A percentile compares a stretch with the other conserved stretches of the same genome.
Evolutionary conservation across 2,888 invertebrate genomes (phyloP).

Genomic region (Melieria omissa): DNA sequence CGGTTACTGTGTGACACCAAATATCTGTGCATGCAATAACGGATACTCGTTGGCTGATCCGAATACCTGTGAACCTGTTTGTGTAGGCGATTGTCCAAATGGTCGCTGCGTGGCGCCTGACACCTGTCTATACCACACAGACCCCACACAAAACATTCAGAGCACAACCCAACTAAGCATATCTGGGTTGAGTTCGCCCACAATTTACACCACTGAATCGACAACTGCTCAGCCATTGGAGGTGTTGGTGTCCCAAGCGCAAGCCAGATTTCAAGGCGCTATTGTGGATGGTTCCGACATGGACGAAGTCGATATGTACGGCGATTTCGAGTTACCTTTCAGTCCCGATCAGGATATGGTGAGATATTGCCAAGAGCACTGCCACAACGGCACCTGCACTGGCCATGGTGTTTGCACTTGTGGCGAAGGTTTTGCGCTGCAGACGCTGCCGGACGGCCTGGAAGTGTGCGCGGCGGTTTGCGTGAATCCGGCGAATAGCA

Average conservation of each 20-base stretch:
- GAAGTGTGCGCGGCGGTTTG: constrained; percentile 45
- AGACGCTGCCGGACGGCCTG: constrained; percentile 36
- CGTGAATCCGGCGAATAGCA: constrained; percentile 2
- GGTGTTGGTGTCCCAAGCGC: constrained; percentile 45
- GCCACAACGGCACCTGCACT: constrained; percentile 56
- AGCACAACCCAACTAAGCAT: no score
- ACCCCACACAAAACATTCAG: constrained; percentile 40
- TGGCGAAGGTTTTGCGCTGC: constrained; percentile 37
- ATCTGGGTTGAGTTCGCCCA: background rate
- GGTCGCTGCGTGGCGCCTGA: constrained; percentile 61
- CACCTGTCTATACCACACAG: constrained; percentile 63
- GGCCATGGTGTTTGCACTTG: constrained; percentile 55
- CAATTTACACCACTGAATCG: background rate
- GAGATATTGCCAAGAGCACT: constrained; percentile 27
- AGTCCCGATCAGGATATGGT: no score
- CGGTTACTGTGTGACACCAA: constrained; percentile 75
- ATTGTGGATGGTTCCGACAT: background rate
- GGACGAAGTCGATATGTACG: background rate
- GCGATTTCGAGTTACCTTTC: background rate
- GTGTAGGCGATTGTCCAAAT: constrained; percentile 46
- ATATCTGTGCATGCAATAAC: constrained; percentile 75
- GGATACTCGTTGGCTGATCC: constrained; percentile 67
- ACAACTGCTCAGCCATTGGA: constrained; percentile 19
- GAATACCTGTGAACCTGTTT: constrained; percentile 44
- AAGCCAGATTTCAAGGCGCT: constrained; percentile 58